phyloP scores from a whole-genome alignment of 2,888 invertebrate genomes.

The Eilema depressum region DNA sequence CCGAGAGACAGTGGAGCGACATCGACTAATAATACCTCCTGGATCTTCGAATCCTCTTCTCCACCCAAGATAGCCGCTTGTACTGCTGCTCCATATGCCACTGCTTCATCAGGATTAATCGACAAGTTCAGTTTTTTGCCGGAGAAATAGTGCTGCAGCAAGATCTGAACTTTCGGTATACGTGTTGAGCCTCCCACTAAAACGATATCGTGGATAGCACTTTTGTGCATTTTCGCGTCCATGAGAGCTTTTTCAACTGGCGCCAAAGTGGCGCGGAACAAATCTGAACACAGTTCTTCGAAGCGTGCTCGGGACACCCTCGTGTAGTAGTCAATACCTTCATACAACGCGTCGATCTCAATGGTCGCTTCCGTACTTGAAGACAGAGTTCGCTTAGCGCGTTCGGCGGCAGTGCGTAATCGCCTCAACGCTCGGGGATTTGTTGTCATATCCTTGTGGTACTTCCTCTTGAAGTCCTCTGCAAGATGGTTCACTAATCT shows the following conservation, averaged over 20 bases:
- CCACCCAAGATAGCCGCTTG: slow-evolving; percentile 18
- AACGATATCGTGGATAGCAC: slow-evolving; percentile 80
- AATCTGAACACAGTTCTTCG: slow-evolving; percentile 80
- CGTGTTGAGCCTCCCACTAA: slow-evolving; percentile 17
- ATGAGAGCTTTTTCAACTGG: slow-evolving; percentile 91
- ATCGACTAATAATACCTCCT: slow-evolving; percentile 15
- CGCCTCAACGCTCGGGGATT: slow-evolving; percentile 89
- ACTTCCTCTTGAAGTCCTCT: slow-evolving; percentile 85
- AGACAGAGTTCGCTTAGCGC: slow-evolving; percentile 90
- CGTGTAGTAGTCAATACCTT: slow-evolving; percentile 88
- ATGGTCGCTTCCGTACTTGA: slow-evolving; percentile 90
- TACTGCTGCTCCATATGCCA: slow-evolving; percentile 18
- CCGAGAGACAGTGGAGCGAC: slow-evolving; percentile 15
- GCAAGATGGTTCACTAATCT: slow-evolving; percentile 84
- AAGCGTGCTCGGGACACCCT: slow-evolving; percentile 90
- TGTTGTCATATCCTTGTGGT: slow-evolving; percentile 86
- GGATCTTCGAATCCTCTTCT: slow-evolving; percentile 16
- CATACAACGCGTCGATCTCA: slow-evolving; percentile 90
- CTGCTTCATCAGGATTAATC: slow-evolving; percentile 18
- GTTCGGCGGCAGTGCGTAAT: slow-evolving; percentile 90
- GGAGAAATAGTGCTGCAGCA: slow-evolving; percentile 13
- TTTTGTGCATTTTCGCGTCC: slow-evolving; percentile 91
- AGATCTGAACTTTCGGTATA: slow-evolving; percentile 14
- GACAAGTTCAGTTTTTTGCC: slow-evolving; percentile 19
- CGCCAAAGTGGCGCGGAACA: slow-evolving; percentile 75